Evolutionary conservation across 2,888 invertebrate species (phyloP), one percentile per base, ranked within the genome.

Genomic region (Ornithoptera priamus): DNA sequence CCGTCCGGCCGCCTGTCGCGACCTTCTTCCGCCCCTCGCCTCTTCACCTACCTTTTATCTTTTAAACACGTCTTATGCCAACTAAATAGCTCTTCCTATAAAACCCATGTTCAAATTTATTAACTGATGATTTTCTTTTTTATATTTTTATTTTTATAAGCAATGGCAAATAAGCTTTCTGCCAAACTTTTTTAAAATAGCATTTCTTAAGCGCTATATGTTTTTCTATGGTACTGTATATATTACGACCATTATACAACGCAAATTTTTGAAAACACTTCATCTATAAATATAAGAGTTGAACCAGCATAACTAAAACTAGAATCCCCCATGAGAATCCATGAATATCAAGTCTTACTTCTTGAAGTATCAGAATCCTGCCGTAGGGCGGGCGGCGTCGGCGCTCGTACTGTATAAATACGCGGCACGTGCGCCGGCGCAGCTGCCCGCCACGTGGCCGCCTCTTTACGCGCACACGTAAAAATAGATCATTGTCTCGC

Each of bases 401-500:
- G 82, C 80, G 84, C 84, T 78, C 79, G 77, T 81, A 76, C 81
- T 82, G 85, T 90, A 90, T 89, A 89, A 90, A 92, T 91, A 91
- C 87, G 76, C 77, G 81, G 86, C 92, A 90, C 92, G 92, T 90
- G 92, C 89, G 89, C 83, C 63, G 68, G 78, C 90, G 87, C 92
- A 92, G 92, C 92, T 91, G 92, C 85, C 85, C 76, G 83, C 86
- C 92, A 92, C 92, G 92, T 92, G 92, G 87, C 86, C 83, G 84
- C 80, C 86, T 86, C 88, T 87, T 87, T 86, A 87, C 88, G 84
- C 81, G 80, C 80, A 80, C 77, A 77, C 80, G 85, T 86, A 85
- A 90, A 92, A 90, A 92, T 92, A 92, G 92, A 91, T 85, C 88
- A 92, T 92, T 92, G 91, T 91, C 92, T 89, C 79, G 75, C 72